Percentiles rank a stretch among this genome's conserved stretches.
These are phyloP conservation scores for Chalcis sispes DNA, from an alignment of 2,888 invertebrate genomes.

Conservation along the genomic window DNA sequence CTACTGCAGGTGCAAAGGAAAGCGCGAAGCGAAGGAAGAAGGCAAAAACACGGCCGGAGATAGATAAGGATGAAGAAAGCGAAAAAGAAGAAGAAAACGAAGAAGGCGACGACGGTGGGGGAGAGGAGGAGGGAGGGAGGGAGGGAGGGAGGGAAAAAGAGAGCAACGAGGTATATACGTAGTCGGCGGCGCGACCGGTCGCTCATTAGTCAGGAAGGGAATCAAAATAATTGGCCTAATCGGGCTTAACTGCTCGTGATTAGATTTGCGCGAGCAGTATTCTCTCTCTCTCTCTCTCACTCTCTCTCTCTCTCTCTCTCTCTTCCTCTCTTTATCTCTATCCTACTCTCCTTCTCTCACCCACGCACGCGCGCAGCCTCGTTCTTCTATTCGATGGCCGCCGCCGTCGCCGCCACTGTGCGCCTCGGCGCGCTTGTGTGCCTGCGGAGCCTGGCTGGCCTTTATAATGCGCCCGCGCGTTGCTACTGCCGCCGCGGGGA, in stretches of 20 bases:
- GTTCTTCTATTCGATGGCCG: too few species aligned
- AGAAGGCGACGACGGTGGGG: neutral
- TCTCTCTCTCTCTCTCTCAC: constrained; percentile 65
- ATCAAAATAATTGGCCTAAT: constrained; percentile 75
- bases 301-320: constrained; percentile 62
- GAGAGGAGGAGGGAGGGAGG: neutral
- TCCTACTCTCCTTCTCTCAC: too few species aligned
- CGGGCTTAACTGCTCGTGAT: constrained; percentile 73
- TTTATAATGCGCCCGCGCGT: too few species aligned
- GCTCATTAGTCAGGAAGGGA: constrained; percentile 58
- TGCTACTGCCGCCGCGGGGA: too few species aligned
- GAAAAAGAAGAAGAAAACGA: neutral
- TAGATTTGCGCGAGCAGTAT: constrained; percentile 71
- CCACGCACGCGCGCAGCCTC: constrained; percentile 63
- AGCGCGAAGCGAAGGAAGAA: too few species aligned
- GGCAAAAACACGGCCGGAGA: too few species aligned
- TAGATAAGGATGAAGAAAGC: neutral
- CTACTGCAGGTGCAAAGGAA: too few species aligned
- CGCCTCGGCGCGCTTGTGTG: too few species aligned
- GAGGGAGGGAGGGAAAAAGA: constrained; percentile 19
- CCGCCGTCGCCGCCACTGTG: too few species aligned
- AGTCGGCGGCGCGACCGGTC: neutral
- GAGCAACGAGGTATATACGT: constrained; percentile 10
- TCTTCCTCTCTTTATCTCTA: constrained; percentile 60
- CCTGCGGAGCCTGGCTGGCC: too few species aligned